Evolutionary conservation across 1,140 invertebrate species (phyloP), one percentile per base, ranked within the genome.

Genomic region (Scaptodrosophila lebanonensis): DNA sequence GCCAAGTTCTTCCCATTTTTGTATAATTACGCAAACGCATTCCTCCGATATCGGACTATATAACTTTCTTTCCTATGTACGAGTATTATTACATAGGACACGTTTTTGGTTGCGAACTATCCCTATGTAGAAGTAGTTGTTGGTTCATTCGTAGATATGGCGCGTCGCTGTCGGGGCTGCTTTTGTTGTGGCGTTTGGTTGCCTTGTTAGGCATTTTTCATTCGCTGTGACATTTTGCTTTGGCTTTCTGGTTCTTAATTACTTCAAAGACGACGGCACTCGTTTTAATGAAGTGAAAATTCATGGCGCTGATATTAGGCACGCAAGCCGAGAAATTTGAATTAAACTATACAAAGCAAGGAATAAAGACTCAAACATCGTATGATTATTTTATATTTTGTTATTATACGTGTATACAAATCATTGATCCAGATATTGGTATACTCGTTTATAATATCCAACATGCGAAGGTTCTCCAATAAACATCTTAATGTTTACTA

Each of bases 241-340:
- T n/a, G n/a, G n/a, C 72, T 83, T 83, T 77, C 68, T 83, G 72
- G 66, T 66, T 76, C 79, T 83, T 83, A 73, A 69, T 83, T 83
- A 83, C 77, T 83, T 83, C 77, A 68, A 83, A 83, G 75, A 73
- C 71, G 72, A 59, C 62, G 75, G 79, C 79, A 84, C 84, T 84
- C 70, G 66, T 79, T 84, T 84, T 84, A 84, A 84, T 84, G 82
- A 84, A 84, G 82, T 84, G 82, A 84, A 84, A 84, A 84, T 82
- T 84, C 82, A 54, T 84, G 61, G 58, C 38, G 57, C 59, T 68
- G 82, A 82, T 84, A 84, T 62, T 71, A 51, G 52, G 51, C 82
- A 84, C 82, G 82, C 79, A 84, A 82, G 47, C 68, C 32, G 63
- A 59, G 54, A 48, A 56, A 66, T 66, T 60, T 30, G 30, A 42